Evolutionary conservation across 1,140 invertebrate species (phyloP), one percentile per base, ranked within the genome.

Genomic region (Bradysia coprophila): DNA sequence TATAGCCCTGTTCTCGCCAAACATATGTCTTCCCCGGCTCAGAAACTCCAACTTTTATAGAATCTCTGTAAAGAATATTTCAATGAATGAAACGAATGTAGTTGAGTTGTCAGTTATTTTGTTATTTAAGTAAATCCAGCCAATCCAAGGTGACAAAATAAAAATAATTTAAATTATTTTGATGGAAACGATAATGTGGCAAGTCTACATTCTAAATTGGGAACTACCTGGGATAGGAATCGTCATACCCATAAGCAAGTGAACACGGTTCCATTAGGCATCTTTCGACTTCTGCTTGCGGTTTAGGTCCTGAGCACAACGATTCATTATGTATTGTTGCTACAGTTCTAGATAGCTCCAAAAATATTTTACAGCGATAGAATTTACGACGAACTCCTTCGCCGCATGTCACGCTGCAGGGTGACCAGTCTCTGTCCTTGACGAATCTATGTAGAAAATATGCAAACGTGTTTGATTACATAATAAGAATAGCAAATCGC

Each of bases 311-410:
- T 40, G 78, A 71, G 54, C 91, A 96, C 49, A 93, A 76, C n/a
- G 71, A 71, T 49, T 94, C 88, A 1, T 89, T 86, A 11, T 38
- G 36, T 10, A 94, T 61, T 47, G 76, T 81, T 1, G 83, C 86
- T 31, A 88, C 76, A 1, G 84, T 90, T 43, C 76, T 68, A 34
- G 83, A 88, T 55, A 90, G 90, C 59, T 92, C 87, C 34, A 96
- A 64, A 60, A 87, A 92, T 48, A 95, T 91, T 67, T 92, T 92
- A 63, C 91, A 96, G 43, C 81, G 73, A 2, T 91, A 88, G 49
- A 77, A 71, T 5, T 87, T 71, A 43, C 75, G 78, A 10, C 81
- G 69, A 24, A 81, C 69, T 0, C 90, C 92, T 55, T 89, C 82
- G 0, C 89, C 90, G 57, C 91, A 96, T 0, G 80, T 80, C 0